These are phyloP conservation scores for Arnoldichthys spilopterus DNA, from an alignment of 2,797 vertebrate genomes.

Conservation along the genomic window DNA sequence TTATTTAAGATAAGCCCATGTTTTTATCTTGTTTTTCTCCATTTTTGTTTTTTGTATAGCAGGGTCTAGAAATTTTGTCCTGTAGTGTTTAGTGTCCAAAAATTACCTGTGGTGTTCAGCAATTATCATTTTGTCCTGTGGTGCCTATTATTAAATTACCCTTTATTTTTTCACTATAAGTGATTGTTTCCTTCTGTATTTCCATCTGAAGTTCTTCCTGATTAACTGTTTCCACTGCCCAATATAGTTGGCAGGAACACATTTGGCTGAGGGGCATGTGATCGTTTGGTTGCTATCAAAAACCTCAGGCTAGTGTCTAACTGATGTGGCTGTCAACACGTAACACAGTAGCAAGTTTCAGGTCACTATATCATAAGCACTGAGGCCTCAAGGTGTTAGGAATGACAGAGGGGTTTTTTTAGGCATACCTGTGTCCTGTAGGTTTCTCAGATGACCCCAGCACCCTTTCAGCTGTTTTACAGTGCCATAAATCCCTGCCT, in stretches of 20 bases:
- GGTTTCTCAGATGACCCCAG: slow-evolving; percentile 8
- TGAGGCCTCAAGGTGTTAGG: neutral
- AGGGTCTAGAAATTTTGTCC: neutral
- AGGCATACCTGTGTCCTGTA: slow-evolving; percentile 20
- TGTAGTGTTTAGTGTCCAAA: neutral
- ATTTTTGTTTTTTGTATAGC: too few species aligned
- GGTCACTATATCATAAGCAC: slow-evolving; percentile 29
- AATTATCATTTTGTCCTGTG: neutral
- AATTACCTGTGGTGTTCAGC: neutral
- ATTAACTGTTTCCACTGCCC: neutral
- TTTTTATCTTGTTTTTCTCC: too few species aligned
- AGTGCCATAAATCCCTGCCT: slow-evolving; percentile 10
- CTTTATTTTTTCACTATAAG: neutral
- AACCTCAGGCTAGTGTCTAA: slow-evolving; percentile 39
- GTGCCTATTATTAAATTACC: neutral
- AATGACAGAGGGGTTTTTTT: slow-evolving; percentile 26
- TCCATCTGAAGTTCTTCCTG: neutral
- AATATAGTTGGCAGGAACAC: slow-evolving; percentile 26
- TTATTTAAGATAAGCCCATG: too few species aligned
- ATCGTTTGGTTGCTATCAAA: slow-evolving; percentile 37
- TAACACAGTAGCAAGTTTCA: slow-evolving; percentile 16
- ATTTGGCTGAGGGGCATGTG: slow-evolving; percentile 49
- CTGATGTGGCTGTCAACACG: slow-evolving; percentile 35
- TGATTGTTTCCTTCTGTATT: slow-evolving; percentile 1
- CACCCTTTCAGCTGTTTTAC: neutral